Evolutionary conservation across 2,888 invertebrate species (phyloP).

Genomic region (Urechis unicinctus): DNA sequence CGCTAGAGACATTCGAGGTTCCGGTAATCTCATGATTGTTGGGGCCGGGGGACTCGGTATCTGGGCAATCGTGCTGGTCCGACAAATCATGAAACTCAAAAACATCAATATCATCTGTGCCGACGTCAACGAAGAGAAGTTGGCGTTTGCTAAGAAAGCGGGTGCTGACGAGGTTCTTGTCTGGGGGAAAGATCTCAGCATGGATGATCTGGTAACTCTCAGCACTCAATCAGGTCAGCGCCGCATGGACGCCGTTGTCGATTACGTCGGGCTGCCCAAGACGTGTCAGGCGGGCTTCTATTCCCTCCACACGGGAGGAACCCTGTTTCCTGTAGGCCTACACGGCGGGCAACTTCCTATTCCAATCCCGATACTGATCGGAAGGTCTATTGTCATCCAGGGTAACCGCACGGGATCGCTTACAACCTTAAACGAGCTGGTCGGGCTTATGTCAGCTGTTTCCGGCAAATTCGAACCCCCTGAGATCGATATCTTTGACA

Average conservation of each 20-base stretch:
- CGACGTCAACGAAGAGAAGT: conserved; percentile 8
- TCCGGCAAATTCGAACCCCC: no score
- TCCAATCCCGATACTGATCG: conserved; percentile 4
- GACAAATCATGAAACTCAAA: conserved; percentile 11
- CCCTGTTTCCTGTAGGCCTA: conserved; percentile 6
- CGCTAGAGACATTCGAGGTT: conserved; percentile 11
- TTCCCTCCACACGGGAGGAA: conserved; percentile 10
- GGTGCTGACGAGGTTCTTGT: conserved; percentile 14
- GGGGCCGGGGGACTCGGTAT: conserved; percentile 11
- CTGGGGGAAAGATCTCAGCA: conserved; percentile 5
- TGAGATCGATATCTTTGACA: conserved; percentile 1
- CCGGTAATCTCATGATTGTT: conserved; percentile 11
- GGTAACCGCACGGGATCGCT: conserved; percentile 5
- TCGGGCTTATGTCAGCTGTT: conserved; percentile 9
- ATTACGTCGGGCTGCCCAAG: conserved; percentile 10
- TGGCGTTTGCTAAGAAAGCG: conserved; percentile 3
- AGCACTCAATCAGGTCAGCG: conserved; percentile 15
- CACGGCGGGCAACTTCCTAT: conserved; percentile 4
- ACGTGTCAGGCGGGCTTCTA: conserved; percentile 5
- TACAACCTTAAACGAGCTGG: conserved; percentile 4
- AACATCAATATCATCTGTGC: conserved; percentile 15
- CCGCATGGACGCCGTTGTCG: conserved; percentile 18
- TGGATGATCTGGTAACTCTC: conserved; percentile 7
- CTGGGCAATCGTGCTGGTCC: conserved; percentile 11
- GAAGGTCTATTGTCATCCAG: conserved; percentile 5